phyloP scores from a whole-genome alignment of 2,797 vertebrate genomes.

The Chrysolophus pictus region DNA sequence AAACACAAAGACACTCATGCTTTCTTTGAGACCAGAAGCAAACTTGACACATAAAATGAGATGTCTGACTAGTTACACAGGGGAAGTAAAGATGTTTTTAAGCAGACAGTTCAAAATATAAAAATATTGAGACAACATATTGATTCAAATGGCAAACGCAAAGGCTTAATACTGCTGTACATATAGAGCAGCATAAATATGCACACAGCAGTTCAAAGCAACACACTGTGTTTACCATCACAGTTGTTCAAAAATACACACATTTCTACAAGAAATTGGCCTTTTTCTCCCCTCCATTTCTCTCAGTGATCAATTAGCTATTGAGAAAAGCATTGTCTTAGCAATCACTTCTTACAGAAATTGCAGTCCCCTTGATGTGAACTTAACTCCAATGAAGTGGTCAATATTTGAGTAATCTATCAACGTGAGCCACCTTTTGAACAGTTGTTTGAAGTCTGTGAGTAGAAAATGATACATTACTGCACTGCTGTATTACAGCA shows the following conservation, averaged over 20 bases:
- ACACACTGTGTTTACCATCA: background rate
- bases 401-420: background rate
- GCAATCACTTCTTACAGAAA: background rate
- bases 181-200: background rate
- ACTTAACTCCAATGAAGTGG: background rate
- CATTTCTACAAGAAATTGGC: background rate
- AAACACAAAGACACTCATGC: background rate
- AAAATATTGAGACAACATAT: background rate
- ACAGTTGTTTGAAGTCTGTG: background rate
- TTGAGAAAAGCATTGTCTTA: background rate
- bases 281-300: background rate
- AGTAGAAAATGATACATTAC: background rate
- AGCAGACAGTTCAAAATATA: background rate
- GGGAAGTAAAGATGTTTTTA: background rate
- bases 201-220: background rate
- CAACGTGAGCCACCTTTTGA: background rate
- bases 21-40: background rate
- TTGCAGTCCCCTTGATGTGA: background rate
- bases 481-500: fast-evolving
- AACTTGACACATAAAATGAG: background rate
- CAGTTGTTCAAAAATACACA: background rate
- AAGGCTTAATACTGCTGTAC: fast-evolving
- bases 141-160: background rate
- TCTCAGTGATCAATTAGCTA: background rate
- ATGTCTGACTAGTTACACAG: background rate